Evolutionary conservation across 2,113 vertebrate genomes (phyloP), one percentile per base, ranked within the genome.

Genomic region (Telmatochromis brichardi): DNA sequence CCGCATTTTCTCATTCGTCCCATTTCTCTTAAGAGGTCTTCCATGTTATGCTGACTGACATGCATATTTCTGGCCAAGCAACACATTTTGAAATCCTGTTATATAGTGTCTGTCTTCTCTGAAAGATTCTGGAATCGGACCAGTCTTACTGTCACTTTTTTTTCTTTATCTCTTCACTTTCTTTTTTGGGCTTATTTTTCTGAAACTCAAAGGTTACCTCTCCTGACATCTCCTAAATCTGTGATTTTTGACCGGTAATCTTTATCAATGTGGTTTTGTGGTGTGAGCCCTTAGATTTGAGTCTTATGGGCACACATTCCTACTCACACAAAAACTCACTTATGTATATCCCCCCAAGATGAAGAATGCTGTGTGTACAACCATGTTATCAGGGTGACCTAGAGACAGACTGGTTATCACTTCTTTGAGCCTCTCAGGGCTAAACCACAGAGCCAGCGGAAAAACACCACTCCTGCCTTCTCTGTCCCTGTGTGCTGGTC

Each of bases 351-450:
- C 54, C 87, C 86, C 86, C 85, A 89, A 91, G 85, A 89, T 65
- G 89, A 95, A 92, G 94, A 95, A 94, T 95, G 90, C 53, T 37
- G 85, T 86, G 87, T 89, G 85, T 90, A 89, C 89, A 81, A 84
- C 82, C 80, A 12, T 92, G 92, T 96, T 96, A 96, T 96, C 96
- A 86, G 84, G 57, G 55, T 94, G 92, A 96, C 95, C 95, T 94
- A 92, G 86, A 93, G 94, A 93, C 84, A 90, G 85, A 90, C 89
- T 92, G 92, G 94, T 95, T 96, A 96, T 96, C 96, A 94, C 88
- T 84, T 89, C 90, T 86, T 81, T 88, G 90, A 92, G 92, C 86
- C 89, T 93, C 94, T 91, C 89, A 94, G 93, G 91, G 88, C 87
- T 90, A 89, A 93, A 93, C 91, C 83, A 91, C 92, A 93, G 89